phyloP scores from a whole-genome alignment of 2,113 vertebrate genomes.

The Mohoua ochrocephala region DNA sequence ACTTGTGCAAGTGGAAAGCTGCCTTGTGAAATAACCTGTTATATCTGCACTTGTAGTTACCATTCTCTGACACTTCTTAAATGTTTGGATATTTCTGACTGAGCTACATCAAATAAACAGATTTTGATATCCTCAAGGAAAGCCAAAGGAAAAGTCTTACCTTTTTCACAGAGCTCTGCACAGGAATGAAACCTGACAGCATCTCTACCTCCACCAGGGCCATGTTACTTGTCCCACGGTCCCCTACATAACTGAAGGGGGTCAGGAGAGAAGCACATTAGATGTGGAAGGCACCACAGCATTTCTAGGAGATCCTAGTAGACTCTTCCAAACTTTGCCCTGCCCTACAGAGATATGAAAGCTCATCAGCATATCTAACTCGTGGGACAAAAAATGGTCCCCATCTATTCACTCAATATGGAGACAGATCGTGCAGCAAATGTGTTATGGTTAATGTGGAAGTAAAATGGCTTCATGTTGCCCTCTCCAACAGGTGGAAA shows the following conservation, averaged over 20 bases:
- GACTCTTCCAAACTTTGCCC: neutral
- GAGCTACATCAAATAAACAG: neutral
- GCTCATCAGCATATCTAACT: neutral
- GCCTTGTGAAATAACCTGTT: neutral
- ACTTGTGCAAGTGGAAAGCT: neutral
- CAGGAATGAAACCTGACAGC: slow-evolving; percentile 34
- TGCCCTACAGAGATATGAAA: neutral
- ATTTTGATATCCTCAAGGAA: neutral
- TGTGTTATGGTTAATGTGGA: neutral
- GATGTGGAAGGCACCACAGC: neutral
- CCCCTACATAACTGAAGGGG: neutral
- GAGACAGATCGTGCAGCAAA: neutral
- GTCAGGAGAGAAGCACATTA: neutral
- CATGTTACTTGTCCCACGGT: slow-evolving; percentile 27
- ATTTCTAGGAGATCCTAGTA: neutral
- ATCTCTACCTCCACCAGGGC: slow-evolving; percentile 23
- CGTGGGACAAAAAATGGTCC: neutral
- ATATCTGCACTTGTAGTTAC: neutral
- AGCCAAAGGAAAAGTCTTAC: neutral
- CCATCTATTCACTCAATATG: neutral
- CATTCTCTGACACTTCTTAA: neutral
- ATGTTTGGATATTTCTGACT: neutral
- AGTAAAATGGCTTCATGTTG: neutral
- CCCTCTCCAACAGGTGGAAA: neutral
- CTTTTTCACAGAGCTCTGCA: neutral